Evolutionary conservation across 2,888 invertebrate genomes (phyloP).

Genomic region (Stenodema calcarata): DNA sequence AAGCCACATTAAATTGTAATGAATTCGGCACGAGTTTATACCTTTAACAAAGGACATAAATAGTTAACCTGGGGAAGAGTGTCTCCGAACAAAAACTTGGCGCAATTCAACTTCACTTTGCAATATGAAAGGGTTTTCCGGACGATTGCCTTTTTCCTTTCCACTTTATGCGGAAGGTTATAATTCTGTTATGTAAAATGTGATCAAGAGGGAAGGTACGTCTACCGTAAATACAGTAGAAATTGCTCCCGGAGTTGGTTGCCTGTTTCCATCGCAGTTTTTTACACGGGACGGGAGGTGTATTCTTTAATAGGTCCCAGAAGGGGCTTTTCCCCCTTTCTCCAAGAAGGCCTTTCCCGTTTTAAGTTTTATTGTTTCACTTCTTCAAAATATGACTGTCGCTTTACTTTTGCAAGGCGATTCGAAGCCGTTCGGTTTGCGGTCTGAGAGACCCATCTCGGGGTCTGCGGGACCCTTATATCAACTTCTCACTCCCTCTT

Average conservation of each 20-base stretch:
- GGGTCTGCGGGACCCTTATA: not conserved
- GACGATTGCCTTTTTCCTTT: conserved; percentile 45
- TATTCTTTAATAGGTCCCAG: conserved; percentile 46
- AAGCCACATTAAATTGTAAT: conserved; percentile 36
- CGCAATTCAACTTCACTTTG: conserved; percentile 50
- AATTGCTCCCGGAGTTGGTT: conserved; percentile 21
- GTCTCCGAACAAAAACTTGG: conserved; percentile 33
- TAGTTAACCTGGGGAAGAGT: conserved; percentile 21
- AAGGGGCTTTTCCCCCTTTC: conserved; percentile 20
- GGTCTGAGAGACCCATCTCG: not conserved
- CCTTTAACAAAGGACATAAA: conserved; percentile 37
- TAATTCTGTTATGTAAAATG: conserved; percentile 49
- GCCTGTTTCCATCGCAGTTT: not conserved
- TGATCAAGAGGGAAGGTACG: conserved; percentile 37
- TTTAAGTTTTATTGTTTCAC: conserved; percentile 47
- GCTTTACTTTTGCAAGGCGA: conserved; percentile 6
- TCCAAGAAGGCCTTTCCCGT: not conserved
- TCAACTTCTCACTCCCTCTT: conserved; percentile 1
- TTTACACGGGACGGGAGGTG: not conserved
- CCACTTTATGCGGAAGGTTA: conserved; percentile 43
- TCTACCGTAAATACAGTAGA: conserved; percentile 34
- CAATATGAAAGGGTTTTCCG: conserved; percentile 53
- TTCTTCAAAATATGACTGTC: conserved; percentile 39
- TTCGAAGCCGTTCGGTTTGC: not conserved
- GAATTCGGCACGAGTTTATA: conserved; percentile 37